These are phyloP conservation scores for Catharus ustulatus DNA, from an alignment of 2,797 vertebrate species.

Conservation along the genomic window DNA sequence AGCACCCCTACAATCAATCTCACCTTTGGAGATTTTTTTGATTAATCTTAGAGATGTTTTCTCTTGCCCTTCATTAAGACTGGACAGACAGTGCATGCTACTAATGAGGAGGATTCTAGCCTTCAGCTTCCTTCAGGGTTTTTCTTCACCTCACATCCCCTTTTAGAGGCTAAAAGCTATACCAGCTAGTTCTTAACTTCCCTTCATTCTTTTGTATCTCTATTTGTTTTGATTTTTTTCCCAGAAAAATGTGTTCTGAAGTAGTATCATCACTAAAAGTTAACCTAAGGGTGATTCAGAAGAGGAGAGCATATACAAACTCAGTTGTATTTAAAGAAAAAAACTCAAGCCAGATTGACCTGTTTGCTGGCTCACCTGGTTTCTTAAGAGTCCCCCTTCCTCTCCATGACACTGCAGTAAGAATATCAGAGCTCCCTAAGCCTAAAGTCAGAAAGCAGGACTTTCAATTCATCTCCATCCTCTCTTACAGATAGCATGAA, in stretches of 20 bases:
- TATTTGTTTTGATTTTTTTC: background rate
- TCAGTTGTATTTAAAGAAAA: background rate
- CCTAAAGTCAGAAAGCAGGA: background rate
- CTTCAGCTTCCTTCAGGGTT: background rate
- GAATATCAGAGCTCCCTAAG: background rate
- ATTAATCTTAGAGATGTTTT: background rate
- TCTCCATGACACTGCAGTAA: background rate
- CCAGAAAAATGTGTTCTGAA: background rate
- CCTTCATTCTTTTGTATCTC: background rate
- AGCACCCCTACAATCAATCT: background rate
- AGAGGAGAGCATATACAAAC: background rate
- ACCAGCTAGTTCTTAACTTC: background rate
- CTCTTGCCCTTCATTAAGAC: background rate
- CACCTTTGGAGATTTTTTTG: background rate
- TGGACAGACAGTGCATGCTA: background rate
- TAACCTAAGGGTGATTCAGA: background rate
- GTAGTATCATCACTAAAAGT: background rate
- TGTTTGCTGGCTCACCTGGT: background rate
- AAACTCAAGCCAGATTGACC: background rate
- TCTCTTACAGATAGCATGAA: background rate
- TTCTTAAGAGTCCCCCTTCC: background rate
- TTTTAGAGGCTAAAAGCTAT: background rate
- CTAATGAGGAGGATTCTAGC: background rate
- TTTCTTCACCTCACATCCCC: background rate
- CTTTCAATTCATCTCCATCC: background rate